phyloP scores from a whole-genome alignment of 2,888 invertebrate species.

The Limnephilus auricula region DNA sequence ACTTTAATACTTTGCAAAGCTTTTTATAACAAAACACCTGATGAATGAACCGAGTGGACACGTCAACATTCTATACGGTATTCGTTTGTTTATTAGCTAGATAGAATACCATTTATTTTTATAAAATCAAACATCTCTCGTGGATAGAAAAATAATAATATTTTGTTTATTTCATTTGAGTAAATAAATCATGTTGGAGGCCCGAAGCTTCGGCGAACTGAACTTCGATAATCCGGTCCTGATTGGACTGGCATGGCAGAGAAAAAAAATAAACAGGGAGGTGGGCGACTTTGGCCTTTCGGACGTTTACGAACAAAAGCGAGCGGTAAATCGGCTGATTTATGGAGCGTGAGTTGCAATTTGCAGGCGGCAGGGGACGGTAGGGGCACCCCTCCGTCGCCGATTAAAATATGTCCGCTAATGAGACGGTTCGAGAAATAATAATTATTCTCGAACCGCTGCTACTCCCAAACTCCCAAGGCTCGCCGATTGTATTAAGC shows the following conservation, averaged over 20 bases:
- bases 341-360: conserved; percentile 59
- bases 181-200: not conserved
- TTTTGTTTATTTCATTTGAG: not conserved
- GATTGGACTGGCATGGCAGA: conserved; percentile 31
- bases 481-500: conserved; percentile 41
- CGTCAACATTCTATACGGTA: too few species aligned
- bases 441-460: conserved; percentile 22
- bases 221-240: not conserved
- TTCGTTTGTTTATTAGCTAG: not conserved
- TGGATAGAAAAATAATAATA: not conserved
- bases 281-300: conserved; percentile 56
- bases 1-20: too few species aligned
- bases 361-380: conserved; percentile 29
- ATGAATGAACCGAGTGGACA: too few species aligned
- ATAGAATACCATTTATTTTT: not conserved
- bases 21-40: too few species aligned
- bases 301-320: conserved; percentile 46
- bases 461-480: conserved; percentile 17
- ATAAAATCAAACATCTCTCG: not conserved
- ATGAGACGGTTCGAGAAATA: conserved; percentile 63
- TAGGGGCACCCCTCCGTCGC: conserved; percentile 44
- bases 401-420: conserved; percentile 62
- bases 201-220: not conserved
- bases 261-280: conserved; percentile 56
- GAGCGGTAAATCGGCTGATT: conserved; percentile 58